Conservation (phyloP, 1,140 invertebrate species). For the Drosophila ambigua region DNA sequence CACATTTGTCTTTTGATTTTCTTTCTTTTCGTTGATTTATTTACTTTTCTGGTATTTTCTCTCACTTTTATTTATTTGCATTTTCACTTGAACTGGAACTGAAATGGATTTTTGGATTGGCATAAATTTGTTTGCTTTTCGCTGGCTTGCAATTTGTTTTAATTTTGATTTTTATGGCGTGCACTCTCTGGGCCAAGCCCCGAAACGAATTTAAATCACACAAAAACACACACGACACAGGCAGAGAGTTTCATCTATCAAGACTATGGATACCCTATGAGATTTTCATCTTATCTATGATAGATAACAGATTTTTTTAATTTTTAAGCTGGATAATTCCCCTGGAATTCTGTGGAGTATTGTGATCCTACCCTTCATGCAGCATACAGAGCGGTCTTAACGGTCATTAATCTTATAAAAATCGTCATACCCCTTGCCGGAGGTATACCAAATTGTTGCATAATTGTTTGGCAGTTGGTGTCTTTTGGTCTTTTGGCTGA, state of each 20-base stretch:
- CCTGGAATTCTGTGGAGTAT: too few relatives aligned
- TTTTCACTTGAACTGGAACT: constrained; percentile 55
- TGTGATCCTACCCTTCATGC: too few relatives aligned
- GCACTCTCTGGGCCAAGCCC: constrained; percentile 35
- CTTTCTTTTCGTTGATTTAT: constrained; percentile 40
- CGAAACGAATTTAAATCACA: constrained; percentile 25
- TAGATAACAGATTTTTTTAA: too few relatives aligned
- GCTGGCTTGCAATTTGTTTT: constrained; percentile 71
- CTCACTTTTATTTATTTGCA: constrained; percentile 39
- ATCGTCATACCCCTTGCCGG: too few relatives aligned
- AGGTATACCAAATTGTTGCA: constrained; percentile 56
- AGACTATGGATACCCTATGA: too few relatives aligned
- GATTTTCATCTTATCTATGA: too few relatives aligned
- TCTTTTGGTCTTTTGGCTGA: neutral
- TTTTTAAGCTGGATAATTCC: too few relatives aligned
- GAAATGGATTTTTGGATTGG: constrained; percentile 40
- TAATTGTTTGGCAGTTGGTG: constrained; percentile 48
- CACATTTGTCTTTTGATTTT: constrained; percentile 45
- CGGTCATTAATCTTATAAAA: too few relatives aligned
- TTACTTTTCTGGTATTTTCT: constrained; percentile 36
- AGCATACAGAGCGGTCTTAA: too few relatives aligned
- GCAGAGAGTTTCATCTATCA: too few relatives aligned
- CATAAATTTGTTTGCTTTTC: constrained; percentile 35
- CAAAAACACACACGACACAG: neutral
- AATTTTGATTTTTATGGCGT: constrained; percentile 61